Conservation (phyloP, 2,888 invertebrate species). For the Ormyrus rosae region DNA sequence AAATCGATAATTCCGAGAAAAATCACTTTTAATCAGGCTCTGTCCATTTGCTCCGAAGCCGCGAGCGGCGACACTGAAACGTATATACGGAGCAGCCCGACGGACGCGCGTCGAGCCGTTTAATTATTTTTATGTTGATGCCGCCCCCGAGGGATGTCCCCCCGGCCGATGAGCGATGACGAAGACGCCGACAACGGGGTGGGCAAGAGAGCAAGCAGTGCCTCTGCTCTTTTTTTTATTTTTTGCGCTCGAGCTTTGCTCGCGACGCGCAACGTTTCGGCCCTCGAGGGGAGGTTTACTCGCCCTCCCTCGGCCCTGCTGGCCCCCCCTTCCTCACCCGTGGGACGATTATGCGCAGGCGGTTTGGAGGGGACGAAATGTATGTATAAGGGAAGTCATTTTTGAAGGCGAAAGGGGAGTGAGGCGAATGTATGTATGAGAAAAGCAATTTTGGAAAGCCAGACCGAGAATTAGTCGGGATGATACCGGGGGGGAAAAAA, state of each 20-base stretch:
- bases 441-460: conserved; percentile 27
- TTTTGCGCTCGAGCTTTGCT: not conserved
- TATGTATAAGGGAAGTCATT: conserved; percentile 23
- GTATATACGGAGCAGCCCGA: not conserved
- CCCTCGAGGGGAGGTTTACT: conserved; percentile 26
- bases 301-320: not conserved
- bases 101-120: conserved; percentile 59
- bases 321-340: not conserved
- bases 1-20: conserved; percentile 28
- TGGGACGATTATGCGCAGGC: conserved; percentile 24
- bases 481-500: not conserved
- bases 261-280: not conserved
- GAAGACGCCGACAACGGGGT: too few relatives aligned
- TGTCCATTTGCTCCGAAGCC: not conserved
- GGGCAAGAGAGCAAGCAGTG: not conserved
- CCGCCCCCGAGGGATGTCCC: not conserved
- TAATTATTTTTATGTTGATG: conserved; percentile 71
- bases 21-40: conserved; percentile 29
- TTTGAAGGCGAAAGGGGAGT: conserved; percentile 11
- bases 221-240: not conserved
- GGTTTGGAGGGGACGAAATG: not conserved
- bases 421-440: not conserved
- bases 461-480: not conserved
- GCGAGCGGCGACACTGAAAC: conserved; percentile 13
- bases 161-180: too few relatives aligned